Conservation (phyloP, 2,797 vertebrate genomes). For the Platalea minor region DNA sequence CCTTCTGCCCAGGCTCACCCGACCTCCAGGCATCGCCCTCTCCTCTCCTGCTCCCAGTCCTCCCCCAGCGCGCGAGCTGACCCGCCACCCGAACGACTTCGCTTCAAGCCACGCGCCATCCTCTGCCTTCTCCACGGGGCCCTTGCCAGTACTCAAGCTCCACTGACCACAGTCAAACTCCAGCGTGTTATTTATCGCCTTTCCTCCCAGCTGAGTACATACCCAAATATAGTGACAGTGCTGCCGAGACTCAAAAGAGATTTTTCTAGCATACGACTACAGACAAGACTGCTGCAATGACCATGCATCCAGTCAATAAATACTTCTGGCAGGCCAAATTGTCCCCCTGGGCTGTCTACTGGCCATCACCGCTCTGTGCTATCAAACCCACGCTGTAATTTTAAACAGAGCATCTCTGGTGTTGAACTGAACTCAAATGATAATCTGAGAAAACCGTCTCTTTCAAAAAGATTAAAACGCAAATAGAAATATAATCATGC, state of each 20-base stretch:
- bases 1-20: background rate
- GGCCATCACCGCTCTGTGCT: background rate
- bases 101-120: background rate
- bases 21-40: background rate
- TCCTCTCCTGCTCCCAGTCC: background rate
- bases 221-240: background rate
- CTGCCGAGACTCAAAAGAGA: constrained; percentile 15
- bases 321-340: background rate
- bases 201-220: background rate
- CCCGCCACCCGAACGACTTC: background rate
- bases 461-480: background rate
- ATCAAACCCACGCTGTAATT: background rate
- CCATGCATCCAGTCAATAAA: background rate
- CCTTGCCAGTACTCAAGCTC: background rate
- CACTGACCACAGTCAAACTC: background rate
- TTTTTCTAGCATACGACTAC: background rate
- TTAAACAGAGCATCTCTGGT: background rate
- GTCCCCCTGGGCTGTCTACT: constrained; percentile 16
- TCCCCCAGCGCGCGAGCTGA: background rate
- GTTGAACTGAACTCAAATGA: background rate
- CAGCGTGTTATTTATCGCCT: background rate
- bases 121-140: background rate
- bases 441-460: background rate
- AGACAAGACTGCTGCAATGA: background rate
- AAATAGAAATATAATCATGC: background rate